These are phyloP conservation scores for Sebastes iracundus DNA, from an alignment of 2,797 vertebrate genomes.

Conservation along the genomic window DNA sequence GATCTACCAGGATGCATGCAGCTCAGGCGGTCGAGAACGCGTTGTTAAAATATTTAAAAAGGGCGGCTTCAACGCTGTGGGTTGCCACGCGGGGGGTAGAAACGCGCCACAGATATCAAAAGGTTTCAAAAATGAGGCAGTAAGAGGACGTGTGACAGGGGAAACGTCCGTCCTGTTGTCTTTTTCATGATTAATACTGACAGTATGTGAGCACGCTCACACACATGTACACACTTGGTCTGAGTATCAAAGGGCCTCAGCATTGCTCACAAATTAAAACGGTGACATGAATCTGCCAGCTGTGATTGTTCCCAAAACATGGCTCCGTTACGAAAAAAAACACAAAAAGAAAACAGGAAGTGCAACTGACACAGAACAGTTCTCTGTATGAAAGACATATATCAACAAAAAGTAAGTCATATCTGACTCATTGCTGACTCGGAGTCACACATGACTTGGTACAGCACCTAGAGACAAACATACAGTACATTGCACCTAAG, in stretches of 20 bases:
- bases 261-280: constrained; percentile 32
- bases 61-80: background rate
- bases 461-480: constrained; percentile 65
- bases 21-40: constrained; percentile 17
- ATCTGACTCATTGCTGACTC: constrained; percentile 19
- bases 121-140: constrained; percentile 32
- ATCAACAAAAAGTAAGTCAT: constrained; percentile 26
- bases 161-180: background rate
- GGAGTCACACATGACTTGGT: constrained; percentile 47
- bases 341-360: constrained; percentile 22
- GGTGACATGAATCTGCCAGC: constrained; percentile 16
- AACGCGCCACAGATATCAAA: constrained; percentile 38
- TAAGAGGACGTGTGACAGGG: background rate
- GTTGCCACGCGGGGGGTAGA: constrained; percentile 3
- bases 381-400: constrained; percentile 29
- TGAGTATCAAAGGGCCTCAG: constrained; percentile 47
- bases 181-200: constrained; percentile 5
- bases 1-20: constrained; percentile 26
- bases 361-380: constrained; percentile 22
- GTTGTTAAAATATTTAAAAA: constrained; percentile 48
- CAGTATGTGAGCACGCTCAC: background rate
- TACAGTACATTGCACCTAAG: constrained; percentile 49
- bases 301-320: constrained; percentile 51
- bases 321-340: constrained; percentile 28
- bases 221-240: constrained; percentile 20